These are phyloP conservation scores for Philotrypesis tridentata DNA, from an alignment of 1,140 invertebrate genomes.

Conservation along the genomic window DNA sequence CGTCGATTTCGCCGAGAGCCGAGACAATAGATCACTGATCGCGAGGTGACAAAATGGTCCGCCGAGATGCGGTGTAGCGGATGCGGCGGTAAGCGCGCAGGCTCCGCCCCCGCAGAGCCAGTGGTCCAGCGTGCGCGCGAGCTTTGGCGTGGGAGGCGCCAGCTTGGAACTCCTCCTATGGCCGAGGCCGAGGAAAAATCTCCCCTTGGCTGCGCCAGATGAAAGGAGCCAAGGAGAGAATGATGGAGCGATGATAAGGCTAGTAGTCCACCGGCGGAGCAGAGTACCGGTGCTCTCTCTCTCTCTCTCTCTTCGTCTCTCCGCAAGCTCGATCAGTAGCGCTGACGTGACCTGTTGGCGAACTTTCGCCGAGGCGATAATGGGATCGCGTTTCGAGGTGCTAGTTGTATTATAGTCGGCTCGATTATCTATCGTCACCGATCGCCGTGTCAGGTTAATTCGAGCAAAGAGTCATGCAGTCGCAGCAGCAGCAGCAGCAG, in stretches of 20 bases:
- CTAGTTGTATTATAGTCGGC: background rate
- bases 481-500: slow-evolving; percentile 47
- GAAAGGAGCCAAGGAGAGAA: slow-evolving; percentile 55
- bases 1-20: too few relatives aligned
- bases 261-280: slow-evolving; percentile 22
- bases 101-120: slow-evolving; percentile 27
- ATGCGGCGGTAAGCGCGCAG: background rate
- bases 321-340: slow-evolving; percentile 52
- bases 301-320: slow-evolving; percentile 7
- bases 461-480: background rate
- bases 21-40: too few relatives aligned
- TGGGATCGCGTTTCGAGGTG: background rate
- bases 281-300: background rate
- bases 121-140: background rate
- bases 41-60: too few relatives aligned
- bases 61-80: background rate
- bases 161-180: slow-evolving; percentile 21
- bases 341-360: slow-evolving; percentile 64
- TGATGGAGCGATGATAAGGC: slow-evolving; percentile 69
- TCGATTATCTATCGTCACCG: background rate
- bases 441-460: background rate
- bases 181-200: slow-evolving; percentile 13
- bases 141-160: background rate
- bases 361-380: background rate
- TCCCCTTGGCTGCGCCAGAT: slow-evolving; percentile 24